Evolutionary conservation across 2,888 invertebrate genomes (phyloP), one percentile per base, ranked within the genome.

Genomic region (Megastigmus dorsalis): DNA sequence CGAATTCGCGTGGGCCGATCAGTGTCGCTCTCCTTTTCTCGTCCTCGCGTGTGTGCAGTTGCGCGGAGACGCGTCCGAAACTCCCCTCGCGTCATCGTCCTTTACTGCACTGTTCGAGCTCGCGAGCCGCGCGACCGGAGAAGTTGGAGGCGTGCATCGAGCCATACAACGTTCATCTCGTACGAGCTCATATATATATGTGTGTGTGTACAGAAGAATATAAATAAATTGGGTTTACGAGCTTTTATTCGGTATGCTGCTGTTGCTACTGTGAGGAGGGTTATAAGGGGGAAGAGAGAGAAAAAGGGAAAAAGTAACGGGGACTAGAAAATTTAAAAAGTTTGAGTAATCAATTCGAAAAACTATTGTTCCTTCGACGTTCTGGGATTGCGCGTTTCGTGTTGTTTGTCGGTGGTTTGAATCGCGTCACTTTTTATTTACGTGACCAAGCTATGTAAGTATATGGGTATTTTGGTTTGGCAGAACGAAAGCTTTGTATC

Each of bases 211-310:
- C n/a, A n/a, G n/a, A n/a, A n/a, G n/a, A n/a, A n/a, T n/a, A n/a
- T n/a, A n/a, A 45, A 30, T 62, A 45, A 63, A 36, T 23, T 9
- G 23, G 26, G 13, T 63, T 63, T 63, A 63, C 63, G 63, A 63
- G 63, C 63, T 63, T 63, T 63, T 63, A 50, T 50, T 38, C 50
- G 36, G 10, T 2, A 7, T n/a, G n/a, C n/a, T n/a, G n/a, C n/a
- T n/a, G n/a, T n/a, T n/a, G n/a, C n/a, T n/a, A n/a, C n/a, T n/a
- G 18, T 9, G 38, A 38, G 38, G 13, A 10, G 13, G 38, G 2
- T 1, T 9, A 43, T 9, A 43, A 6, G 30, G 18, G 9, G 1
- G 20, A 18, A 36, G 10, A 55, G 30, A 20, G 18, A 13, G 30
- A 4, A 23, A 48, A n/a, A 26, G 28, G 13, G 15, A 30, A 30